Evolutionary conservation across 2,113 vertebrate species (phyloP).

Genomic region (Indicator maculatus): DNA sequence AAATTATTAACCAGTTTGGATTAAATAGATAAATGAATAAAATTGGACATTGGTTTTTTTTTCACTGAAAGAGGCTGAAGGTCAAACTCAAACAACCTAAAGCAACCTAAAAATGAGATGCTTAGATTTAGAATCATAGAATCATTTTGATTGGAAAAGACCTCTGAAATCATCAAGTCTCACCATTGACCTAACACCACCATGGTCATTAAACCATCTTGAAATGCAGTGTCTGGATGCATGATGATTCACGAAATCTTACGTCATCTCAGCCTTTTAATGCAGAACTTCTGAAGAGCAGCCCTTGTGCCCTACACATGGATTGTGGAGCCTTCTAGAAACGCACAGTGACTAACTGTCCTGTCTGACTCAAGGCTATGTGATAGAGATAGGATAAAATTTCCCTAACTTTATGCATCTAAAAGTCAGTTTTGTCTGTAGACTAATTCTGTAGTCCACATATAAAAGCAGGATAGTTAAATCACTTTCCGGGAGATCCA

Average conservation of each 20-base stretch:
- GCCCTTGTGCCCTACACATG: rapidly evolving
- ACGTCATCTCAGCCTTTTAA: background rate
- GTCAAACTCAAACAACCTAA: background rate
- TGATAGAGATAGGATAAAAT: background rate
- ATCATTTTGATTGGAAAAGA: too few species aligned
- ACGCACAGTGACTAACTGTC: background rate
- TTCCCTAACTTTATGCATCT: background rate
- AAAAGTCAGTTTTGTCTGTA: background rate
- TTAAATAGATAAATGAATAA: background rate
- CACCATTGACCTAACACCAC: too few species aligned
- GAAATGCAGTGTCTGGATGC: too few species aligned
- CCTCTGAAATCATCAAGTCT: too few species aligned
- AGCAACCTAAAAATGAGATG: background rate
- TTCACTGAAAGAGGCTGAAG: background rate
- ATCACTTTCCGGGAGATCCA: background rate
- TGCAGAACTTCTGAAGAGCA: background rate
- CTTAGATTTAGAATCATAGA: background rate
- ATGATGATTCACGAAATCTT: background rate
- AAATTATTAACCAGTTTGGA: background rate
- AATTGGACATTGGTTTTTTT: background rate
- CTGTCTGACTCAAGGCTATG: background rate
- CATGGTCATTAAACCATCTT: too few species aligned
- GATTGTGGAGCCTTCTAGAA: background rate
- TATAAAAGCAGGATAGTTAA: background rate
- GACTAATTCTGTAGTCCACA: background rate